These are phyloP conservation scores for Eupithecia inturbata DNA, from an alignment of 2,888 invertebrate genomes.

Conservation along the genomic window DNA sequence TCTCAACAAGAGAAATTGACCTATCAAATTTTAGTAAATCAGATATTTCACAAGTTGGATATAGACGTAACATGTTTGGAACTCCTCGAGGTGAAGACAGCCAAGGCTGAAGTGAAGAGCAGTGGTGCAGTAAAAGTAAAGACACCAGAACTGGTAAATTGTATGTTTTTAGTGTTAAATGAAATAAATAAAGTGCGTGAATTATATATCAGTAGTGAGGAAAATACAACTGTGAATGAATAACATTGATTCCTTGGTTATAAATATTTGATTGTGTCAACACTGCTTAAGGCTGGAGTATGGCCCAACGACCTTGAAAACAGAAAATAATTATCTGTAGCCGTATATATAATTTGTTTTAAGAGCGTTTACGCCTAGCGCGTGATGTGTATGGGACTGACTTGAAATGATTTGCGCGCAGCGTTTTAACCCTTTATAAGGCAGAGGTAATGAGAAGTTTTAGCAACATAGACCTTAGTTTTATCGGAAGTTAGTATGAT, in stretches of 20 bases:
- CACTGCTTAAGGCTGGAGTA: not conserved
- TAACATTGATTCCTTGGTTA: not conserved
- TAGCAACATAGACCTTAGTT: too few relatives aligned
- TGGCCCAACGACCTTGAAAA: too few relatives aligned
- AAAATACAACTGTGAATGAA: conserved; percentile 24
- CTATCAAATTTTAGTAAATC: conserved; percentile 70
- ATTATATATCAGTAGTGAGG: conserved; percentile 39
- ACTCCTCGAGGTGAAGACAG: conserved; percentile 65
- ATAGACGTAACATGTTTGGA: conserved; percentile 70
- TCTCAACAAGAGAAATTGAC: conserved; percentile 60
- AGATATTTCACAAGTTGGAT: conserved; percentile 63
- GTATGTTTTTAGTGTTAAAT: conserved; percentile 71
- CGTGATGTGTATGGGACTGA: too few relatives aligned
- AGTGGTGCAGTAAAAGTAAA: conserved; percentile 74
- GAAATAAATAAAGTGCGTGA: conserved; percentile 53
- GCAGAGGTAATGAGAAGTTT: too few relatives aligned
- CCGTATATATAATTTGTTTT: too few relatives aligned
- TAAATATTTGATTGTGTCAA: not conserved
- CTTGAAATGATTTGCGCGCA: too few relatives aligned
- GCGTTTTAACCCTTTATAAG: too few relatives aligned
- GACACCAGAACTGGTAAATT: conserved; percentile 71
- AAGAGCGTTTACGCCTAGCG: too few relatives aligned
- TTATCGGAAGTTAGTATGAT: too few relatives aligned
- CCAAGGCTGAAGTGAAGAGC: conserved; percentile 70
- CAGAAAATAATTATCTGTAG: too few relatives aligned